A percentile compares a stretch with the other conserved stretches of the same genome.
Conservation (phyloP, 1,140 invertebrate species). For the Stratiolaelaps scimitus region DNA sequence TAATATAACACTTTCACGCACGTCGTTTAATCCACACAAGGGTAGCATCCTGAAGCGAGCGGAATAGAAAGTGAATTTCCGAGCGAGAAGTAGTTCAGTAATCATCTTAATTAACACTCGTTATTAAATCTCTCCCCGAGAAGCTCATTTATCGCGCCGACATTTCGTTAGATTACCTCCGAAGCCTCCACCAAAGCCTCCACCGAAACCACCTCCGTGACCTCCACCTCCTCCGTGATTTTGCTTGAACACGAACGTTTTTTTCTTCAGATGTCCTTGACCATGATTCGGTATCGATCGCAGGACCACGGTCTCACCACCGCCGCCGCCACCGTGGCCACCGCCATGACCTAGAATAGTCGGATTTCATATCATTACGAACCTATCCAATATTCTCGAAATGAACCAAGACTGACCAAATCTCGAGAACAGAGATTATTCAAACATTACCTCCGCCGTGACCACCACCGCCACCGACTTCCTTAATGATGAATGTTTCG, state of each 20-base stretch:
- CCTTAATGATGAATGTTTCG: background rate
- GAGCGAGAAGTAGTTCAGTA: too few species aligned
- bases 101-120: too few species aligned
- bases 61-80: too few species aligned
- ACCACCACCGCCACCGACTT: conserved; percentile 18
- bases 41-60: too few species aligned
- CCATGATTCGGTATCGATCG: background rate
- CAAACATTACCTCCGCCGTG: conserved; percentile 5
- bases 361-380: too few species aligned
- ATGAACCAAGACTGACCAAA: too few species aligned
- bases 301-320: conserved; percentile 8
- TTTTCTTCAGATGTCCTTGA: background rate
- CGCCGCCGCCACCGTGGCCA: background rate
- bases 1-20: too few species aligned
- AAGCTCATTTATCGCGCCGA: background rate
- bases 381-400: too few species aligned
- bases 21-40: too few species aligned
- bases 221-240: conserved; percentile 5
- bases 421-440: background rate
- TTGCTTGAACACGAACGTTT: conserved; percentile 17
- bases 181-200: background rate
- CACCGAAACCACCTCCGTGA: background rate
- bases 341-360: background rate
- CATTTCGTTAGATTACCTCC: background rate
- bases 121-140: too few species aligned